Percentiles rank a stretch among this genome's conserved stretches.
Conservation (phyloP, 2,797 vertebrate species). For the Sebastes steindachneri region DNA sequence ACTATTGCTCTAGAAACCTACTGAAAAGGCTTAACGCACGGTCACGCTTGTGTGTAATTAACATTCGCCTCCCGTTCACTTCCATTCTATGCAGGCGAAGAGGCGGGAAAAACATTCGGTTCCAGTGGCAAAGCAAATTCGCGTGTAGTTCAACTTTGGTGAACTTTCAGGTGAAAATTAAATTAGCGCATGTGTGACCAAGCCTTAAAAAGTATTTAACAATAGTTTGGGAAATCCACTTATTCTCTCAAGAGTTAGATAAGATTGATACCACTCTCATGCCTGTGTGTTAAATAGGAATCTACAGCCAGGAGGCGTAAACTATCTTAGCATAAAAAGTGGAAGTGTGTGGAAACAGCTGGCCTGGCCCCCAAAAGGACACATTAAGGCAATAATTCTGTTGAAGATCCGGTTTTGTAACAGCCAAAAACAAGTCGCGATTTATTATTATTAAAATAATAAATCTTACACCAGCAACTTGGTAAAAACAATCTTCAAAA, state of each 20-base stretch:
- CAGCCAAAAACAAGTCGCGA: not conserved
- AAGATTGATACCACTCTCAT: not conserved
- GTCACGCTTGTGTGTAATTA: rapidly evolving
- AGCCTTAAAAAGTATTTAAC: too few species aligned
- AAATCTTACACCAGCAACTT: too few species aligned
- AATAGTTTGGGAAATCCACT: too few species aligned
- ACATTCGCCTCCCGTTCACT: too few species aligned
- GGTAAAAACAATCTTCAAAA: too few species aligned
- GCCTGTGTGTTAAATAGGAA: not conserved
- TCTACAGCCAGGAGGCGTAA: not conserved
- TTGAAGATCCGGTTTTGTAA: not conserved
- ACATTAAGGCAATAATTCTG: not conserved
- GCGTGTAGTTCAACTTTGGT: too few species aligned
- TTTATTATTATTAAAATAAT: too few species aligned
- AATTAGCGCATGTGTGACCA: too few species aligned
- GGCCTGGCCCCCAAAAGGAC: not conserved
- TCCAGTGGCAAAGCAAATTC: too few species aligned
- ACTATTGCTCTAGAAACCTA: not conserved
- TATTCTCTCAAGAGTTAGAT: not conserved
- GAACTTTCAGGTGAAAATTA: too few species aligned
- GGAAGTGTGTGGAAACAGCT: not conserved
- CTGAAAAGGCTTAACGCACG: not conserved
- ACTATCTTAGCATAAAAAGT: not conserved
- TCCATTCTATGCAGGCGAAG: too few species aligned
- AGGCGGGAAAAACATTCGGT: rapidly evolving